Percentiles rank a stretch among this genome's conserved stretches.
Evolutionary conservation across 2,797 vertebrate species (phyloP).

Genomic region (Poeciliopsis infans): DNA sequence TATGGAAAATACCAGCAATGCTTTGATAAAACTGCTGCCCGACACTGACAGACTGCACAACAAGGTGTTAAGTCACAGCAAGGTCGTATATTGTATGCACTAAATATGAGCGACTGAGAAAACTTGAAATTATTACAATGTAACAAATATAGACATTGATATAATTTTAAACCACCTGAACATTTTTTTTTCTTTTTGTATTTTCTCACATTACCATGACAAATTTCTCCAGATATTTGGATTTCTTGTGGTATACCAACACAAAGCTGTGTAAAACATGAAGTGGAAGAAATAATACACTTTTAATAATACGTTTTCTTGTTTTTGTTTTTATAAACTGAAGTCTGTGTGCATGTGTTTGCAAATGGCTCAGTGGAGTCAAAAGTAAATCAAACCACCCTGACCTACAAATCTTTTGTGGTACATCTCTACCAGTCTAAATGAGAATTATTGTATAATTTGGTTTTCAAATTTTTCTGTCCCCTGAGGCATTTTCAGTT

Average conservation of each 20-base stretch:
- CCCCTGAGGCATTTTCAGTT: background rate
- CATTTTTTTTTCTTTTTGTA: background rate
- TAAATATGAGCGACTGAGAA: background rate
- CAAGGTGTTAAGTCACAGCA: background rate
- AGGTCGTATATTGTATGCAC: background rate
- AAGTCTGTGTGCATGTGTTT: background rate
- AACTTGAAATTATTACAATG: background rate
- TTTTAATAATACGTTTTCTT: background rate
- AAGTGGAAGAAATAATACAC: background rate
- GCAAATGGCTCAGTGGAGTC: background rate
- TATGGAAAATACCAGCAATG: constrained; percentile 41
- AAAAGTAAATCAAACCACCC: background rate
- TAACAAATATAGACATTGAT: background rate
- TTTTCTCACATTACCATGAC: background rate
- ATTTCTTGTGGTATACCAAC: background rate
- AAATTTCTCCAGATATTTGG: too few relatives aligned
- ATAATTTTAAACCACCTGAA: background rate
- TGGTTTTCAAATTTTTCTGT: background rate
- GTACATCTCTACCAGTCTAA: background rate
- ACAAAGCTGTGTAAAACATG: background rate
- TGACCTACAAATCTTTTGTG: background rate
- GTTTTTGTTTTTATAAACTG: background rate
- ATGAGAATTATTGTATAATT: background rate
- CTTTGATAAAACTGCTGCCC: background rate
- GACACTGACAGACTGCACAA: constrained; percentile 7